Evolutionary conservation across 2,797 vertebrate genomes (phyloP).

Genomic region (Xyrichtys novacula): DNA sequence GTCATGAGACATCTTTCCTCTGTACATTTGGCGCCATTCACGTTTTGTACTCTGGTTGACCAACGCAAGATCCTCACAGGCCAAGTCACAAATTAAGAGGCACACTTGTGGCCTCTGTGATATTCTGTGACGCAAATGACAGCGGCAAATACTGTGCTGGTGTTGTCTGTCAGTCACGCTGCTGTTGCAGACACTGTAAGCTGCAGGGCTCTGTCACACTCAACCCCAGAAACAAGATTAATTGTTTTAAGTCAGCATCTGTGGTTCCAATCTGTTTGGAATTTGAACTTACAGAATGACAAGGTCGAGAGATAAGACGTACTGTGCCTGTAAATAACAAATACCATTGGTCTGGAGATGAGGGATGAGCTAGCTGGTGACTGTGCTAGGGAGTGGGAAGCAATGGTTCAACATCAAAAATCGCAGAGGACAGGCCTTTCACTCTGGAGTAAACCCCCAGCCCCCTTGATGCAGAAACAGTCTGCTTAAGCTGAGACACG

Average conservation of each 20-base stretch:
- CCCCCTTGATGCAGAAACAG: slow-evolving; percentile 50
- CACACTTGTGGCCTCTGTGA: slow-evolving; percentile 49
- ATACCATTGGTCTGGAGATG: slow-evolving; percentile 71
- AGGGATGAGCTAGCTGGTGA: slow-evolving; percentile 65
- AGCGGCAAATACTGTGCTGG: slow-evolving; percentile 48
- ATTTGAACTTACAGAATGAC: slow-evolving; percentile 75
- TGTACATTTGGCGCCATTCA: slow-evolving; percentile 50
- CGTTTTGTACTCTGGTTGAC: slow-evolving; percentile 55
- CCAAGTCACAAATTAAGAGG: slow-evolving; percentile 31
- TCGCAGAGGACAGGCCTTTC: slow-evolving; percentile 52
- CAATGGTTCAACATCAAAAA: slow-evolving; percentile 63
- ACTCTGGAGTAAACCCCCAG: slow-evolving; percentile 50
- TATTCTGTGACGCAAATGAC: slow-evolving; percentile 48
- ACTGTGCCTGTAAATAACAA: slow-evolving; percentile 72
- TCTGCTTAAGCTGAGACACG: slow-evolving; percentile 59
- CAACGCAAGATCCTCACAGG: slow-evolving; percentile 23
- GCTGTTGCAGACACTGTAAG: slow-evolving; percentile 38
- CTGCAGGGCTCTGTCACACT: slow-evolving; percentile 42
- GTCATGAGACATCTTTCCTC: slow-evolving; percentile 48
- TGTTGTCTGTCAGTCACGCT: slow-evolving; percentile 51
- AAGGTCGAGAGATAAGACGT: slow-evolving; percentile 74
- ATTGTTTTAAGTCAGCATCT: slow-evolving; percentile 71
- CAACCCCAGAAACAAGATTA: slow-evolving; percentile 50
- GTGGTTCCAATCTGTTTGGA: slow-evolving; percentile 76
- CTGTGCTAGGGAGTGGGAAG: slow-evolving; percentile 57